phyloP scores from a whole-genome alignment of 2,797 vertebrate species.

The Xenentodon cancila region DNA sequence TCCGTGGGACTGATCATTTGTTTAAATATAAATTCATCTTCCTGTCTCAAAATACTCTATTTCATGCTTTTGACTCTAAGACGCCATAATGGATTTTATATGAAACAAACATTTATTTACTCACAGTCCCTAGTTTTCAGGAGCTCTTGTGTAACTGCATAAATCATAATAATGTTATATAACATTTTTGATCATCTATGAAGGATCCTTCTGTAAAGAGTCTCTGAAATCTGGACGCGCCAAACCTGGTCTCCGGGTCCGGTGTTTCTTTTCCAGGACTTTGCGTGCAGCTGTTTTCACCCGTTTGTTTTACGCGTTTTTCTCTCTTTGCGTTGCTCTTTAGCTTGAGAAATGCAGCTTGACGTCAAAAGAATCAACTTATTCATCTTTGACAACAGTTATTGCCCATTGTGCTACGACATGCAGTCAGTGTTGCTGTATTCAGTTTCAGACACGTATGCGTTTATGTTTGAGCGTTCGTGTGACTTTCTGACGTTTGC shows the following conservation, averaged over 20 bases:
- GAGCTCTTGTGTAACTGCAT: neutral
- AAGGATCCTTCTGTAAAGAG: neutral
- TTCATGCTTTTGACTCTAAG: neutral
- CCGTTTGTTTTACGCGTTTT: neutral
- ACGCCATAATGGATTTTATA: neutral
- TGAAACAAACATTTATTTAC: neutral
- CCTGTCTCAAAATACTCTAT: too few species aligned
- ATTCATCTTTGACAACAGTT: too few species aligned
- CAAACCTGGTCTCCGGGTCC: too few species aligned
- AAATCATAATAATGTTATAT: neutral
- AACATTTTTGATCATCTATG: neutral
- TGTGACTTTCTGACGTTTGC: too few species aligned
- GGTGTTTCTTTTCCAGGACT: neutral
- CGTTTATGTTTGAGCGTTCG: too few species aligned
- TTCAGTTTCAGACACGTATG: too few species aligned
- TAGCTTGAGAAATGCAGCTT: neutral
- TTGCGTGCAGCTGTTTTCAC: neutral
- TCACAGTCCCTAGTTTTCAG: neutral
- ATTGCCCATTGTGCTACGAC: too few species aligned
- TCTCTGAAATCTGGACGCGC: neutral
- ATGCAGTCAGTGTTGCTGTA: too few species aligned
- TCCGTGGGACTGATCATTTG: neutral
- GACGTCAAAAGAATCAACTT: neutral
- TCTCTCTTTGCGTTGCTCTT: neutral
- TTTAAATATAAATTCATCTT: neutral